Conservation (phyloP, 2,888 invertebrate genomes). For the Aquatica leii region DNA sequence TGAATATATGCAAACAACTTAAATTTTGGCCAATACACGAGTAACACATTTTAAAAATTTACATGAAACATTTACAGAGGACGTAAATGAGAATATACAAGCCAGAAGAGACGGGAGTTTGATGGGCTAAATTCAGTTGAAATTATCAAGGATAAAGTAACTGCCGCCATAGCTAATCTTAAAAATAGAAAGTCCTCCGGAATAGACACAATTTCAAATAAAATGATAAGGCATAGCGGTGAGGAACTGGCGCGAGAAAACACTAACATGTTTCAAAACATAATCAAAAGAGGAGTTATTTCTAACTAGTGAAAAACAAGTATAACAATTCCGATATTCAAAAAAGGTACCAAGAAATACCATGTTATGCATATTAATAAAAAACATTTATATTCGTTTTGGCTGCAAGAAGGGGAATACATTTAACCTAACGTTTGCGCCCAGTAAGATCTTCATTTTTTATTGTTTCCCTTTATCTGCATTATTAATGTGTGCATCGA, state of each 20-base stretch:
- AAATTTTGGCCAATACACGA: not conserved
- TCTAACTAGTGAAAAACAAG: not conserved
- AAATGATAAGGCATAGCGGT: too few relatives aligned
- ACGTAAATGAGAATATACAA: not conserved
- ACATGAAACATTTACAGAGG: not conserved
- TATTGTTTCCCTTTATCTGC: too few relatives aligned
- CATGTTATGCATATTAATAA: too few relatives aligned
- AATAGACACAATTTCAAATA: not conserved
- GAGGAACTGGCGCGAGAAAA: too few relatives aligned
- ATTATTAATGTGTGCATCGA: too few relatives aligned
- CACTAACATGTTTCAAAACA: too few relatives aligned
- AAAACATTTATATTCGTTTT: too few relatives aligned
- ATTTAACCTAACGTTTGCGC: too few relatives aligned
- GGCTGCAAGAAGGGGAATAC: too few relatives aligned
- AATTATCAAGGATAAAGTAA: not conserved
- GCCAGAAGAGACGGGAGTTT: not conserved
- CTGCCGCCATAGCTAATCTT: not conserved
- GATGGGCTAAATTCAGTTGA: not conserved
- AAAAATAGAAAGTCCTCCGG: not conserved
- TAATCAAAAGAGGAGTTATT: not conserved
- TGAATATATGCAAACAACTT: conserved; percentile 1
- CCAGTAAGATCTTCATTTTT: too few relatives aligned
- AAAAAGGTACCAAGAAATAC: too few relatives aligned
- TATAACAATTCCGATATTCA: conserved; percentile 1
- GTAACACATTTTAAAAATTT: not conserved